phyloP scores from a whole-genome alignment of 2,797 vertebrate genomes.

The Pipistrellus pipistrellus region DNA sequence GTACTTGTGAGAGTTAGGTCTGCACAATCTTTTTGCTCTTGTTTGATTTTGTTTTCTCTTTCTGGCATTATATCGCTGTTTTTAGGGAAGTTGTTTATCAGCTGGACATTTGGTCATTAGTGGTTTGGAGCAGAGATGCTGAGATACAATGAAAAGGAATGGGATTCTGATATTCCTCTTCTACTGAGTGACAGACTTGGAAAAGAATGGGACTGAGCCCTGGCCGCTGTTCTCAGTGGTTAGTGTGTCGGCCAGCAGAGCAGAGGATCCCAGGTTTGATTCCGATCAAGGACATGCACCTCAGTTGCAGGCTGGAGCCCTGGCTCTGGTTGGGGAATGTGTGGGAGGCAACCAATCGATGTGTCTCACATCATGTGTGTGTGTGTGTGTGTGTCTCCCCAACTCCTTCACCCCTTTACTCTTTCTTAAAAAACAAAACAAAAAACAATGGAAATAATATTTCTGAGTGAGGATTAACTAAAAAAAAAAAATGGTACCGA shows the following conservation, averaged over 20 bases:
- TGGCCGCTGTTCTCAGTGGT: background rate
- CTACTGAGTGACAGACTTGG: background rate
- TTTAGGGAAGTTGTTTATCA: background rate
- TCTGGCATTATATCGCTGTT: background rate
- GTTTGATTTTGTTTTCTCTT: background rate
- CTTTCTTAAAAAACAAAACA: too few species aligned
- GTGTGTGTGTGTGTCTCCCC: too few species aligned
- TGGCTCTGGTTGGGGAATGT: too few species aligned
- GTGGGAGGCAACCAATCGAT: too few species aligned
- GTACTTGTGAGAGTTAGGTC: background rate
- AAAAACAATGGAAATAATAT: too few species aligned
- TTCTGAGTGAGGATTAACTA: too few species aligned
- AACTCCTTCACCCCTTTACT: too few species aligned
- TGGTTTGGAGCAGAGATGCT: background rate
- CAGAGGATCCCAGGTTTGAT: too few species aligned
- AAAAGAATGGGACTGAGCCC: background rate
- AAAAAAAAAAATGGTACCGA: background rate
- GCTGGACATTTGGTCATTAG: background rate
- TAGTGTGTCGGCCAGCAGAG: background rate
- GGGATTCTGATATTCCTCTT: accelerated
- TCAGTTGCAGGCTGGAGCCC: too few species aligned
- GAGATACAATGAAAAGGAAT: background rate
- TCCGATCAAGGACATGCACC: too few species aligned
- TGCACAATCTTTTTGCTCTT: background rate
- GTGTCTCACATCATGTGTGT: too few species aligned